A percentile compares a stretch with the other conserved stretches of the same genome.
These are phyloP conservation scores for Aplodontia rufa DNA, from an alignment of 2,113 vertebrate genomes.

Conservation along the genomic window DNA sequence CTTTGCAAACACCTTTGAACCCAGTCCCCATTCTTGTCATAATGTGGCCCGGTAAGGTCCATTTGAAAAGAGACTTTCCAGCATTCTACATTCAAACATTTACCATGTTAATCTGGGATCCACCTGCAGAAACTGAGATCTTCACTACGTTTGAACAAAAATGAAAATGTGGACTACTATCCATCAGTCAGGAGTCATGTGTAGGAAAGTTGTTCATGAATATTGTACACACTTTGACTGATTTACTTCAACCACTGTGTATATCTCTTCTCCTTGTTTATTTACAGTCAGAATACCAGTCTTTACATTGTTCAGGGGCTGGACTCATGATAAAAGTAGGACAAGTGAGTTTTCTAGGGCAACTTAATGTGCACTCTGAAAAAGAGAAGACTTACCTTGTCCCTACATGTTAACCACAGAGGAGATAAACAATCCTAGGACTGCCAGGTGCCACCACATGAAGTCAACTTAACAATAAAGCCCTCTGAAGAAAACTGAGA, in stretches of 20 bases:
- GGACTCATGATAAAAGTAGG: not conserved
- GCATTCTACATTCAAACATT: not conserved
- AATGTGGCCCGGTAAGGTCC: not conserved
- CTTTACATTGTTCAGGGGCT: not conserved
- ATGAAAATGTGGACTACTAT: not conserved
- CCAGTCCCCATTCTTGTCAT: not conserved
- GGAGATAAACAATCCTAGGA: not conserved
- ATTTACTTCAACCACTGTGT: not conserved
- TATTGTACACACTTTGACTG: not conserved
- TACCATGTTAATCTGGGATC: not conserved
- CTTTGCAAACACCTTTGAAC: not conserved
- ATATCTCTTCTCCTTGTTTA: not conserved
- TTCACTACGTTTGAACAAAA: not conserved
- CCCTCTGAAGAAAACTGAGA: not conserved
- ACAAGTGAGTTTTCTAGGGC: not conserved
- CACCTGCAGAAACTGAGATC: not conserved
- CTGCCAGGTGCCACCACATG: not conserved
- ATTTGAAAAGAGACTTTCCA: not conserved
- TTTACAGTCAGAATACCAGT: not conserved
- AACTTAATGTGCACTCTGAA: not conserved
- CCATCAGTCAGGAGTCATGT: not conserved
- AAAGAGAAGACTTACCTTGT: not conserved
- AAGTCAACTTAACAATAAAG: not conserved
- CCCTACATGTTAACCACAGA: not conserved
- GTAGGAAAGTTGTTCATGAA: not conserved